These are phyloP conservation scores for Pectinophora gossypiella DNA, from an alignment of 1,140 invertebrate genomes.

Conservation along the genomic window DNA sequence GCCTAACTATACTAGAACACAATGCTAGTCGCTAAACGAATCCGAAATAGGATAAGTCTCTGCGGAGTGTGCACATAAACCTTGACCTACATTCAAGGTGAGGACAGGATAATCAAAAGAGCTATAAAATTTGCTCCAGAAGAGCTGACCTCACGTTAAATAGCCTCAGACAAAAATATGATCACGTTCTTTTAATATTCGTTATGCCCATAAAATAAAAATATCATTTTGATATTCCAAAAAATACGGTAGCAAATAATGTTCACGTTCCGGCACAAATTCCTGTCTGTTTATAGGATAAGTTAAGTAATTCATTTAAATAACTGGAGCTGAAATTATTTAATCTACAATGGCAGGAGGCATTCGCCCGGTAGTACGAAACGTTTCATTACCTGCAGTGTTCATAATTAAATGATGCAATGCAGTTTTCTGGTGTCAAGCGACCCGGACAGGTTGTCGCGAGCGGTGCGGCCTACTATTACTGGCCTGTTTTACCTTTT, in stretches of 20 bases:
- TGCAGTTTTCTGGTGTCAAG: neutral
- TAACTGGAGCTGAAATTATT: constrained; percentile 2
- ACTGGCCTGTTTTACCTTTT: constrained; percentile 17
- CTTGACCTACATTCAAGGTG: neutral
- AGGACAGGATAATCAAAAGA: neutral
- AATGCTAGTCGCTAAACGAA: no score
- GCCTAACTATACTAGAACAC: no score
- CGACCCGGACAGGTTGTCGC: neutral
- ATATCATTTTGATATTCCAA: no score
- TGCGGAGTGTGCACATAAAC: neutral
- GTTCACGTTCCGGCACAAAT: no score
- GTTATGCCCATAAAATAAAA: no score
- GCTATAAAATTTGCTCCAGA: neutral
- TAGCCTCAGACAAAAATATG: no score
- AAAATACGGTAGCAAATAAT: no score
- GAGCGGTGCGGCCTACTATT: constrained; percentile 8
- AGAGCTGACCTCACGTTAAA: neutral
- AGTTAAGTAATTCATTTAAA: no score
- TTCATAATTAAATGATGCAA: neutral
- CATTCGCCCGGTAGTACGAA: neutral
- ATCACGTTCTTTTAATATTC: no score
- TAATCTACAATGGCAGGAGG: neutral
- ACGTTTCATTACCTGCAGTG: neutral
- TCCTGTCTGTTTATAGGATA: no score
- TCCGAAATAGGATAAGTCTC: no score